Percentiles rank a stretch among this genome's conserved stretches.
These are phyloP conservation scores for Sebastes taczanowskii DNA, from an alignment of 2,797 vertebrate genomes.

Conservation along the genomic window DNA sequence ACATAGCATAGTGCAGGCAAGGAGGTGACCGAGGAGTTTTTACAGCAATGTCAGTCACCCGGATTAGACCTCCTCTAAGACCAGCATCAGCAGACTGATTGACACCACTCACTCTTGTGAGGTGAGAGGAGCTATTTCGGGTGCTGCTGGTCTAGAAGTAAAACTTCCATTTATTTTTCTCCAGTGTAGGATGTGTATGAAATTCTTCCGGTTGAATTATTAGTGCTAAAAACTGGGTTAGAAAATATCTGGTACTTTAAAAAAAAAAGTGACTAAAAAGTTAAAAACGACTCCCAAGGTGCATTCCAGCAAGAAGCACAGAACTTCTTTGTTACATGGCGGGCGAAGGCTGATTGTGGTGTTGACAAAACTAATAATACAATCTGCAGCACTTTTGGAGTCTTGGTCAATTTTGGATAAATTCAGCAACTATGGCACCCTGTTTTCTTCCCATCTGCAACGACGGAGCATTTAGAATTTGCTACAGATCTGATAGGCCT, in stretches of 20 bases:
- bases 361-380: too few relatives aligned
- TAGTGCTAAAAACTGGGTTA: background rate
- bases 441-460: too few relatives aligned
- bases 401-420: too few relatives aligned
- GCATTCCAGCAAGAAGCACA: background rate
- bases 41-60: background rate
- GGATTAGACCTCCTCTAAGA: too few relatives aligned
- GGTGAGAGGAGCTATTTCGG: background rate
- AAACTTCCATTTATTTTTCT: too few relatives aligned
- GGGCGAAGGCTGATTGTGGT: fast-evolving
- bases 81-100: background rate
- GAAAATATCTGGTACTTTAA: background rate
- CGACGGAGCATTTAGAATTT: too few relatives aligned
- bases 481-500: too few relatives aligned
- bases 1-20: background rate
- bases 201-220: background rate
- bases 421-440: too few relatives aligned
- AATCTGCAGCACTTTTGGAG: background rate
- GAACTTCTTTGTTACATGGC: background rate
- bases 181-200: background rate
- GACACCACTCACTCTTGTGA: background rate
- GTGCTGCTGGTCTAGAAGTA: background rate
- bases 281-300: background rate
- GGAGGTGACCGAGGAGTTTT: background rate
- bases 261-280: background rate